Conservation (phyloP, 2,113 vertebrate species). For the Lepisosteus osseus region DNA sequence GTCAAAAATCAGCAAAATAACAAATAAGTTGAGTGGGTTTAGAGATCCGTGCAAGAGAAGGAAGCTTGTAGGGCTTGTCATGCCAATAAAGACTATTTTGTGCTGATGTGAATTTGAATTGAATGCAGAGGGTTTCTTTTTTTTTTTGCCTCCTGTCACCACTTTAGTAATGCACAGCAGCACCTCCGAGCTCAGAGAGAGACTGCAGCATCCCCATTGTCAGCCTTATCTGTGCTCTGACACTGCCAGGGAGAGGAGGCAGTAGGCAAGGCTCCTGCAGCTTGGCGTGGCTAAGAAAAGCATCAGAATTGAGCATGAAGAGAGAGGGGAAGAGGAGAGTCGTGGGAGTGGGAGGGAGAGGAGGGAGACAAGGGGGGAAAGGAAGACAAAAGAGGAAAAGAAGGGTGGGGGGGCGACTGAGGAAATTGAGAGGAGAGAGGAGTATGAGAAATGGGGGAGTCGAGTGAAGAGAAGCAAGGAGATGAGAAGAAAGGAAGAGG, state of each 20-base stretch:
- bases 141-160: constrained; percentile 2
- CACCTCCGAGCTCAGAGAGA: background rate
- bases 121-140: background rate
- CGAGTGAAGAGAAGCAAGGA: background rate
- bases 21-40: background rate
- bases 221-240: background rate
- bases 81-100: background rate
- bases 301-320: background rate
- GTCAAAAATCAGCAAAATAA: too few species aligned
- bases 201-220: background rate
- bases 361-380: background rate
- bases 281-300: background rate
- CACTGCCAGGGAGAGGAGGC: background rate
- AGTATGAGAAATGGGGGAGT: background rate
- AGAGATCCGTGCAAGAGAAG: background rate
- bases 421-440: background rate
- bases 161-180: background rate
- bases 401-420: constrained; percentile 23
- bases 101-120: constrained; percentile 5
- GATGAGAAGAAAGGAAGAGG: background rate
- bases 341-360: background rate
- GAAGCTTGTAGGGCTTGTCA: background rate
- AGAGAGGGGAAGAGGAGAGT: background rate
- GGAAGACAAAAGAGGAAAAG: background rate
- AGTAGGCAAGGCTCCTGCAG: background rate